Evolutionary conservation across 2,113 vertebrate species (phyloP).

Genomic region (Oncorhynchus kisutch): DNA sequence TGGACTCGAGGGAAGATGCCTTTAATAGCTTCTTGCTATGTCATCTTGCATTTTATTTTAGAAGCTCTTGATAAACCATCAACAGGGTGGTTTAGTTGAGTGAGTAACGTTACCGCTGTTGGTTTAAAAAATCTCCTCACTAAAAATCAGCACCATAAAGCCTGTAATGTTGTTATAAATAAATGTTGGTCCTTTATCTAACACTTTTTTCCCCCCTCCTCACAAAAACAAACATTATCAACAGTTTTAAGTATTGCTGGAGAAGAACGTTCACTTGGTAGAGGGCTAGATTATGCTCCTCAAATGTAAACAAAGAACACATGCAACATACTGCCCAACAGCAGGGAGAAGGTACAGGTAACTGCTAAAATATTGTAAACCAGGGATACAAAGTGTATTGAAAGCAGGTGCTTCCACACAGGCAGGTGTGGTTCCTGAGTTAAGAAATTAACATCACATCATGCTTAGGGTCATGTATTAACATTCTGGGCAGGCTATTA

Average conservation of each 20-base stretch:
- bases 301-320: slow-evolving; percentile 56
- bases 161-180: slow-evolving; percentile 30
- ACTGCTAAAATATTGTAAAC: too few relatives aligned
- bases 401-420: too few relatives aligned
- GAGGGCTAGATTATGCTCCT: slow-evolving; percentile 49
- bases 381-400: too few relatives aligned
- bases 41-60: background rate
- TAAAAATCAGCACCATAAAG: slow-evolving; percentile 44
- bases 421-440: too few relatives aligned
- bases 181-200: slow-evolving; percentile 9
- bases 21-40: slow-evolving; percentile 25
- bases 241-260: slow-evolving; percentile 49
- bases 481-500: too few relatives aligned
- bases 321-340: slow-evolving; percentile 43
- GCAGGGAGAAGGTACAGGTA: slow-evolving; percentile 10
- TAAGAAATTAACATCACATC: too few relatives aligned
- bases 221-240: slow-evolving; percentile 49
- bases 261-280: slow-evolving; percentile 50
- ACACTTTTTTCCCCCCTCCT: slow-evolving; percentile 23
- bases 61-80: background rate
- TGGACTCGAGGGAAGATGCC: slow-evolving; percentile 12
- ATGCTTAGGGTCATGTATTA: too few relatives aligned
- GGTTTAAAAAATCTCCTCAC: slow-evolving; percentile 18
- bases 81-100: slow-evolving; percentile 31
- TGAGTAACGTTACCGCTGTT: slow-evolving; percentile 22